These are phyloP conservation scores for Ophioderma brevispina DNA, from an alignment of 35 echinoderm and acorn worm genomes.

Conservation along the genomic window DNA sequence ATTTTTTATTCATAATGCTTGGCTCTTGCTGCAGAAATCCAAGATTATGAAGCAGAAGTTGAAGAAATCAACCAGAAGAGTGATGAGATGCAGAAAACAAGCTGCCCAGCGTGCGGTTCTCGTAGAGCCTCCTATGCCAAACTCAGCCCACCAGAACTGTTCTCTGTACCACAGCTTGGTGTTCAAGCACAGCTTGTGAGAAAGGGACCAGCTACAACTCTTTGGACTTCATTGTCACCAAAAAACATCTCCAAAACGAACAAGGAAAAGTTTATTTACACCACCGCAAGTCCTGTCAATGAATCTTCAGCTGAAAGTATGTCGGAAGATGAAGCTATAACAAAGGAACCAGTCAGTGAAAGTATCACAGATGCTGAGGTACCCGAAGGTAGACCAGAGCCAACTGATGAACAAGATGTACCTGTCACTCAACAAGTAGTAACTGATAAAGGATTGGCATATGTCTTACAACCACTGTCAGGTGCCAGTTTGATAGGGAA, in stretches of 20 bases:
- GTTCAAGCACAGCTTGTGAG: slow-evolving; percentile 58
- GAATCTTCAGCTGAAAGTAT: slow-evolving; percentile 36
- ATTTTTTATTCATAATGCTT: too few species aligned
- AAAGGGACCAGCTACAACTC: slow-evolving; percentile 24
- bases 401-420: not conserved
- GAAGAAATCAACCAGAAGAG: slow-evolving; percentile 61
- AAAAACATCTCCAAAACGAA: slow-evolving; percentile 12
- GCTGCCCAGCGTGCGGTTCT: slow-evolving; percentile 33
- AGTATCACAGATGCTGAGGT: not conserved
- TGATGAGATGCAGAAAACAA: slow-evolving; percentile 62
- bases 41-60: slow-evolving; percentile 77
- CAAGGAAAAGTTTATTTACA: not conserved
- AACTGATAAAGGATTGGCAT: slow-evolving; percentile 33
- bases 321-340: slow-evolving; percentile 10
- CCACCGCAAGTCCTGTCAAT: too few species aligned
- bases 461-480: slow-evolving; percentile 5
- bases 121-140: slow-evolving; percentile 54
- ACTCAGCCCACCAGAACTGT: slow-evolving; percentile 45
- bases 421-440: not conserved
- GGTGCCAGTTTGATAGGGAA: not conserved
- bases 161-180: slow-evolving; percentile 58
- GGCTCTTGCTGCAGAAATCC: slow-evolving; percentile 66
- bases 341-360: not conserved
- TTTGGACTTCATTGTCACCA: slow-evolving; percentile 44
- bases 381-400: not conserved